Percentiles rank a stretch among this genome's conserved stretches.
phyloP scores from a whole-genome alignment of 2,797 vertebrate genomes.

The Hemitrygon akajei region DNA sequence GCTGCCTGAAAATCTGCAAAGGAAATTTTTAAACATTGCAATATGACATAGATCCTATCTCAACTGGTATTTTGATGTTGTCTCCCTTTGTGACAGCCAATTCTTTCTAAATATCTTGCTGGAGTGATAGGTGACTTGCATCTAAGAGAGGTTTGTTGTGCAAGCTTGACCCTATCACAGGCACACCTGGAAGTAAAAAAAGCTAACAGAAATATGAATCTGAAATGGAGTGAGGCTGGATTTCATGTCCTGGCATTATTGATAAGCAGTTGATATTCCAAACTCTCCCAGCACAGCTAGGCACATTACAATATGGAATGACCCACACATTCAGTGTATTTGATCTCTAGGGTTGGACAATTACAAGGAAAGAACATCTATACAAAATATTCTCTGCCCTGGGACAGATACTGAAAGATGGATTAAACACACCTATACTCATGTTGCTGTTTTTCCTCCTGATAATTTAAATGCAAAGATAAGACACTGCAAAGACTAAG shows the following conservation, averaged over 20 bases:
- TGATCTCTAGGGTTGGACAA: neutral
- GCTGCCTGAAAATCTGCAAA: neutral
- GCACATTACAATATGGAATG: neutral
- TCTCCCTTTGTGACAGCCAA: neutral
- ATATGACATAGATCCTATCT: neutral
- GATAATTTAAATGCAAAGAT: neutral
- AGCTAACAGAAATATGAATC: neutral
- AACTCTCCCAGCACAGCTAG: neutral
- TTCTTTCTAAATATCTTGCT: neutral
- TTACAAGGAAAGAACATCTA: neutral
- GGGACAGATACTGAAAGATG: neutral
- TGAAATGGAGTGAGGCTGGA: constrained; percentile 25
- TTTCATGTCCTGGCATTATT: constrained; percentile 12
- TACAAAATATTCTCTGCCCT: neutral
- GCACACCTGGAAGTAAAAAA: constrained; percentile 11
- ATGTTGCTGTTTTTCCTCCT: neutral
- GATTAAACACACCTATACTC: neutral
- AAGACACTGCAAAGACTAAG: neutral
- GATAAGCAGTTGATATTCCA: constrained; percentile 19
- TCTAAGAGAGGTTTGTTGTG: neutral
- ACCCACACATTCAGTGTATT: neutral
- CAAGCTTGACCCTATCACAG: neutral
- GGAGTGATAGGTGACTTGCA: neutral
- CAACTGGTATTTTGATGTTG: neutral
- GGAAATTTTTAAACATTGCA: neutral